Base-by-base conservation (phyloP, 2,113 vertebrate species). In the Spea bombifrons region DNA sequence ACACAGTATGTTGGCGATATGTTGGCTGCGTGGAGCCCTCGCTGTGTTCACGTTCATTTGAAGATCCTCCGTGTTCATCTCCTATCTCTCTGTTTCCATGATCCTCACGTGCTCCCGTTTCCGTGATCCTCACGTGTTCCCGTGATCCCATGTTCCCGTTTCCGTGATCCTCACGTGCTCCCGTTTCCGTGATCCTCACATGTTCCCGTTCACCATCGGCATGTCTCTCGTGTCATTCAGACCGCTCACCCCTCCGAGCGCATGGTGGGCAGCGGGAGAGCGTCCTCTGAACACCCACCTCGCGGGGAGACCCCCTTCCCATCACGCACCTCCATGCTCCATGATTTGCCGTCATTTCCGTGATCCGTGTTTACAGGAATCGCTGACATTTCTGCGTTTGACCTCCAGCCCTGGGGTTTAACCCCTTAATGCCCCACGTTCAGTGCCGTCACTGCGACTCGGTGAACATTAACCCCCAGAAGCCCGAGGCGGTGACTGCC, bases 371-470 rank as follows among this genome's bases (percentile, higher is more conserved):
- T 86, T 92, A 90, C 81, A 94, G 90, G 93, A 92, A 93, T 92
- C 92, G 91, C 87, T 89, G 88, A 94, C 94, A 94, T 93, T 91
- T 92, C 92, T 92, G 84, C 88, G 76, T 91, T 89, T 91, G 91
- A 94, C 89, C 91, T 94, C 85, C 93, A 91, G 92, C 92, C 83
- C 81, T 89, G 90, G 93, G 92, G 93, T 53, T 88, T 90, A 88
- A 89, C 90, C 89, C 84, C 87, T 89, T 88, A 68, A 90, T 91
- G 91, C 89, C 90, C 86, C 85, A 86, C 85, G 91, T 88, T 94
- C 92, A 88, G 91, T 66, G 88, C 93, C 93, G 94, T 95, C 94
- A 94, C 92, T 93, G 92, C 95, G 95, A 94, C 92, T 93, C 86
- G 92, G 93, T 93, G 82, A 89, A 89, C 89, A 89, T 89, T 92